Percentiles rank a stretch among this genome's conserved stretches.
These are phyloP conservation scores for Trichonephila inaurata DNA, from an alignment of 1,140 invertebrate genomes.

Conservation along the genomic window DNA sequence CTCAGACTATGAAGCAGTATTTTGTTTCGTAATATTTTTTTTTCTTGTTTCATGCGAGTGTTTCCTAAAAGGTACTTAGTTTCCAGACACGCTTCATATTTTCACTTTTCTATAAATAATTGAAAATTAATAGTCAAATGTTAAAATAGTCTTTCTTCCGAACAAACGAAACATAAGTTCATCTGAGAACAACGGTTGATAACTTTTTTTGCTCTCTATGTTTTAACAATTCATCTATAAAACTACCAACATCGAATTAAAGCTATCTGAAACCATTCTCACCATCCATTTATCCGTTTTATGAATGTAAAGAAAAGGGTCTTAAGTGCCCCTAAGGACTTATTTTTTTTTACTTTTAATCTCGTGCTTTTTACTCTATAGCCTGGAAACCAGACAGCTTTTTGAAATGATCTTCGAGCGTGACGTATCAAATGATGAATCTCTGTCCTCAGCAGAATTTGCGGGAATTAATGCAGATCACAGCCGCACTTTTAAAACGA, in stretches of 20 bases:
- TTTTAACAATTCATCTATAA: neutral
- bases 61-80: no score
- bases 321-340: neutral
- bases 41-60: no score
- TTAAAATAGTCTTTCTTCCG: neutral
- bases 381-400: neutral
- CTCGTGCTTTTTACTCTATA: neutral
- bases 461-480: constrained; percentile 43
- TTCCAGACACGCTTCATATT: no score
- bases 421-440: constrained; percentile 50
- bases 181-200: neutral
- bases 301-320: constrained; percentile 2
- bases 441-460: constrained; percentile 39
- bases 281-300: neutral
- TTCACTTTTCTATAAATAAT: neutral
- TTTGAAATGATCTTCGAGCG: constrained; percentile 14
- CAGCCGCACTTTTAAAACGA: constrained; percentile 33
- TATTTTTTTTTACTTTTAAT: neutral
- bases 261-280: neutral
- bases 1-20: no score
- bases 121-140: neutral
- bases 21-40: no score
- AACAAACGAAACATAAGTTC: neutral
- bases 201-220: neutral
- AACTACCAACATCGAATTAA: neutral